phyloP scores from a whole-genome alignment of 2,797 vertebrate genomes.

The Phylloscopus collybita region DNA sequence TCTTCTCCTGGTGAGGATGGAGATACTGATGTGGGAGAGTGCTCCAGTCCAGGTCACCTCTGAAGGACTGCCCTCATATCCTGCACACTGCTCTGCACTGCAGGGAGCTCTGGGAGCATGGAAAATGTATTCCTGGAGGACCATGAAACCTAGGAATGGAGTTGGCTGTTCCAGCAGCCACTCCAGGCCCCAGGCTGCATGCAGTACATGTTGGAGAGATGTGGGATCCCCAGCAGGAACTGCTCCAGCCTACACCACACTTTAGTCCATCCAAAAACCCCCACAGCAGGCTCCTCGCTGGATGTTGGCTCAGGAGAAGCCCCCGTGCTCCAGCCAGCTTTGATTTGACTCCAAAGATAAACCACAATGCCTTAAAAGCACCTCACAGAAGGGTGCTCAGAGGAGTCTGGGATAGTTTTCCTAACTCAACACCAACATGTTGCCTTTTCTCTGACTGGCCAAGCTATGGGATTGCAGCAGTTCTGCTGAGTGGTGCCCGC shows the following conservation, averaged over 20 bases:
- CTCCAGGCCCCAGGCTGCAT: neutral
- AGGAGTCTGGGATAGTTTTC: neutral
- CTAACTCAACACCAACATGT: neutral
- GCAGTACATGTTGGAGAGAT: fast-evolving
- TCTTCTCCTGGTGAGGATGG: neutral
- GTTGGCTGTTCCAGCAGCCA: neutral
- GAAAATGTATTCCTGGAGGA: neutral
- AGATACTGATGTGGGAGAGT: neutral
- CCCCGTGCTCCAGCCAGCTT: neutral
- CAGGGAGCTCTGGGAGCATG: neutral
- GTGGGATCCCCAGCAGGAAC: neutral
- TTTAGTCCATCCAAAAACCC: neutral
- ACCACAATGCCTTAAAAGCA: neutral
- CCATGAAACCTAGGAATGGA: neutral
- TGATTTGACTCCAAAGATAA: neutral
- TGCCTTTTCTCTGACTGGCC: neutral
- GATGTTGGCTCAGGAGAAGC: neutral
- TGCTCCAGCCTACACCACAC: neutral
- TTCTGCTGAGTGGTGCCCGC: neutral
- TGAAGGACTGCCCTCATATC: neutral
- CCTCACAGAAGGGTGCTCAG: neutral
- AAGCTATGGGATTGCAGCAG: neutral
- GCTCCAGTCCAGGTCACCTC: neutral
- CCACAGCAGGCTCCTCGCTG: fast-evolving
- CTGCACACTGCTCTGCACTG: neutral